Evolutionary conservation across 2,888 invertebrate species (phyloP), one percentile per base, ranked within the genome.

Genomic region (Drosophila villosipedis): DNA sequence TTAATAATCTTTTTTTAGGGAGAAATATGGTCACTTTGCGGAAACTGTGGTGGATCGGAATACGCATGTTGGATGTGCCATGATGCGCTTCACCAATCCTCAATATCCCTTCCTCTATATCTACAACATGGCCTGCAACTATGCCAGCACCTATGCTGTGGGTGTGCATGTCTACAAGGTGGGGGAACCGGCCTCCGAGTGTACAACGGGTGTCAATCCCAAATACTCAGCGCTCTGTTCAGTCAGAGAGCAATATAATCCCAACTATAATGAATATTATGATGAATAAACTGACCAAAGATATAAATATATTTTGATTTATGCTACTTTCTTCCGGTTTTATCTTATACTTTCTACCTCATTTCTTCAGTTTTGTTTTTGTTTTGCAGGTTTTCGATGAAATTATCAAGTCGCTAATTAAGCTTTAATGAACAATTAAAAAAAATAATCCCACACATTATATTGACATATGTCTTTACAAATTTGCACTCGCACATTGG

Each of bases 11-110:
- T n/a, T 1, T 47, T 47, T 5, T 55, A 93, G 93, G 9, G 91
- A 92, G 41, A 80, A 85, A 65, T 93, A 93, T 47, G 93, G 93
- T 0, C 93, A 93, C 64, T 93, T 93, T 84, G 92, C 92, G 14
- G 92, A 91, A 39, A 89, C 92, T 3, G 91, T 93, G 4, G 83
- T 92, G 50, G 93, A 93, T 75, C 88, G 92, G 0, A 93, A 92
- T 63, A 92, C 92, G 5, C 92, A 93, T 70, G 91, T 93, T 6
- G 93, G 93, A 30, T 93, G 93, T 76, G 93, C 93, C 31, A 89
- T 92, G 80, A 86, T 92, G 76, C 90, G 92, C 2, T 93, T 88
- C 31, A 92, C 93, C 7, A 88, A 91, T 73, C 87, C 88, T 0
- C 77, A 90, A 25, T 91, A 92, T 68, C 91, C 89, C 1, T 88